A percentile compares a stretch with the other conserved stretches of the same genome.
phyloP scores from a whole-genome alignment of 2,797 vertebrate genomes.

The Sciurus carolinensis region DNA sequence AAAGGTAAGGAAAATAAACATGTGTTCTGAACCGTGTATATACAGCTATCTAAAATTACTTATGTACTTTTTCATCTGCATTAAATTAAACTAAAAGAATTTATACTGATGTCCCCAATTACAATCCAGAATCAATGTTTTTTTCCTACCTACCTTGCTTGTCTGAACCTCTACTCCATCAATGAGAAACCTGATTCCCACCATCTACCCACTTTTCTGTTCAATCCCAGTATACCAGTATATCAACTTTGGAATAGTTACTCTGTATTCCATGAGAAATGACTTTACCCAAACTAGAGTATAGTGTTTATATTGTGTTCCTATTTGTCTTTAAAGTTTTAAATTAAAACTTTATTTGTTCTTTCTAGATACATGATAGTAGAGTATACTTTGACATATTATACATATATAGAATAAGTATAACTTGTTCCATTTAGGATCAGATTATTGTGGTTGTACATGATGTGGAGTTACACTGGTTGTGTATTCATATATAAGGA shows the following conservation, averaged over 20 bases:
- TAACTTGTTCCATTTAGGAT: too few species aligned
- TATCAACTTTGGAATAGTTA: constrained; percentile 36
- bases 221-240: not conserved
- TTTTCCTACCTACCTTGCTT: not conserved
- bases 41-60: not conserved
- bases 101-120: constrained; percentile 6
- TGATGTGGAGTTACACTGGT: too few species aligned
- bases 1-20: not conserved
- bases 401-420: too few species aligned
- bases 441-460: too few species aligned
- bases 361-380: too few species aligned
- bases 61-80: not conserved
- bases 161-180: not conserved
- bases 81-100: constrained; percentile 14
- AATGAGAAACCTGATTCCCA: not conserved
- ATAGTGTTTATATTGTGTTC: constrained; percentile 17
- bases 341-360: not conserved
- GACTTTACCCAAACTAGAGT: not conserved
- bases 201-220: constrained; percentile 41
- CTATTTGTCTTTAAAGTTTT: not conserved
- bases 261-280: constrained; percentile 17
- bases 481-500: too few species aligned
- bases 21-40: not conserved
- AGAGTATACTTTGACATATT: too few species aligned
- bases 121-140: not conserved